Evolutionary conservation across 2,113 vertebrate species (phyloP).

Genomic region (human): GRCh38 chr13:38630001-38630500

Average conservation of each 20-base stretch:
- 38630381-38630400: neutral
- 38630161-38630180: neutral
- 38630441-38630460: neutral
- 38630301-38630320: neutral
- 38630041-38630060: neutral
- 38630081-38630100: neutral
- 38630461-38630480: neutral
- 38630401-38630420: neutral
- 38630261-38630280: neutral
- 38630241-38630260: neutral
- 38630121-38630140: neutral
- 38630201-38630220: neutral
- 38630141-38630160: neutral
- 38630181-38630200: neutral
- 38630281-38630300: neutral
- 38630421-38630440: neutral
- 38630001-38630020: neutral
- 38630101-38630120: neutral
- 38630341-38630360: neutral
- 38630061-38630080: neutral
- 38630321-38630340: neutral
- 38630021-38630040: neutral
- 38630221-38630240: neutral
- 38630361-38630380: neutral
- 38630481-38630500: neutral